These are phyloP conservation scores for Andrena bicolor DNA, from an alignment of 2,888 invertebrate genomes.

Conservation along the genomic window DNA sequence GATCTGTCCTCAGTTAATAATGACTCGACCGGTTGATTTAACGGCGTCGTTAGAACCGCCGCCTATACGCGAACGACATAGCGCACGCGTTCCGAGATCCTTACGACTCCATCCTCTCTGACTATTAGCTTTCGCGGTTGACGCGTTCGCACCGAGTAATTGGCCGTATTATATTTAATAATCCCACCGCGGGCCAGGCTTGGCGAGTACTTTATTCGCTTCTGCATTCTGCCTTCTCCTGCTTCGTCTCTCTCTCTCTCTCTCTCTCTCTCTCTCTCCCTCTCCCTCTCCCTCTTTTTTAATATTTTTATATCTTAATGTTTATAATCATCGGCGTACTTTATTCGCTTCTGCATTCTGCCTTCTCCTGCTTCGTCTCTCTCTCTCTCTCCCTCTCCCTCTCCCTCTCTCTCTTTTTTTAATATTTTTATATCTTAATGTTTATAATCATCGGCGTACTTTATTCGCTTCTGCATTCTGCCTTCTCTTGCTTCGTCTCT, in stretches of 20 bases:
- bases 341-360: too few relatives aligned
- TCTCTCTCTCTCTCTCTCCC: background rate
- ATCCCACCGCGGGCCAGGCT: constrained; percentile 53
- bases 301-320: too few relatives aligned
- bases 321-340: too few relatives aligned
- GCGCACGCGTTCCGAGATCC: constrained; percentile 16
- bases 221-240: constrained; percentile 7
- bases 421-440: too few relatives aligned
- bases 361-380: too few relatives aligned
- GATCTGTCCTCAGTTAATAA: constrained; percentile 76
- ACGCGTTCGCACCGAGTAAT: constrained; percentile 72
- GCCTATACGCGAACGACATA: constrained; percentile 31
- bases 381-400: background rate
- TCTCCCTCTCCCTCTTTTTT: background rate
- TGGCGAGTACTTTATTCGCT: constrained; percentile 6
- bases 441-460: too few relatives aligned
- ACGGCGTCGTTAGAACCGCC: constrained; percentile 73
- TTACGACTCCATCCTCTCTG: constrained; percentile 56
- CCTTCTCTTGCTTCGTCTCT: too few relatives aligned
- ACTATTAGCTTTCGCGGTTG: constrained; percentile 67
- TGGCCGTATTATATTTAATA: constrained; percentile 79
- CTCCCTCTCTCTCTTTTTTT: too few relatives aligned
- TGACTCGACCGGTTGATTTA: constrained; percentile 77
- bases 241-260: background rate
- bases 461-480: too few relatives aligned